Evolutionary conservation across 2,888 invertebrate genomes (phyloP).

Genomic region (Hybos culiciformis): DNA sequence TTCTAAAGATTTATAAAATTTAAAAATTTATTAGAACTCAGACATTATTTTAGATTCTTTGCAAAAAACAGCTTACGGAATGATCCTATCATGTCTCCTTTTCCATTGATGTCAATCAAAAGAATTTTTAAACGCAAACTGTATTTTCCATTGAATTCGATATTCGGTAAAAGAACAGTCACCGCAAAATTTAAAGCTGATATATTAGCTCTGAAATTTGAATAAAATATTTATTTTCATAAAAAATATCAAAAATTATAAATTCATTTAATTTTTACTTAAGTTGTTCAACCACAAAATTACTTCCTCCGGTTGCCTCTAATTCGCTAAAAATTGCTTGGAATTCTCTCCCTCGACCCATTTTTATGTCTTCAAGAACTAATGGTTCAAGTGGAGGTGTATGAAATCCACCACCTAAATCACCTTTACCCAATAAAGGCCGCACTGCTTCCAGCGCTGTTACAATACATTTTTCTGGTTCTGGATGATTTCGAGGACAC

Average conservation of each 20-base stretch:
- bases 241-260: not conserved
- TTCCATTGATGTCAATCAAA: slow-evolving; percentile 30
- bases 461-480: slow-evolving; percentile 30
- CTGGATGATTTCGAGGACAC: slow-evolving; percentile 31
- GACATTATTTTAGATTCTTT: not conserved
- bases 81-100: slow-evolving; percentile 30
- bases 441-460: slow-evolving; percentile 27
- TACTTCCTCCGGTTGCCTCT: slow-evolving; percentile 30
- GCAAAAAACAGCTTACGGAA: slow-evolving; percentile 21
- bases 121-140: slow-evolving; percentile 28
- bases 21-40: not conserved
- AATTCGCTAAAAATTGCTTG: slow-evolving; percentile 30
- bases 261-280: slow-evolving; percentile 19
- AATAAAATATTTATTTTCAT: not conserved
- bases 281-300: slow-evolving; percentile 32
- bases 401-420: slow-evolving; percentile 32
- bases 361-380: slow-evolving; percentile 29
- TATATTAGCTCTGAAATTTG: slow-evolving; percentile 25
- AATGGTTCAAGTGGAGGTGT: slow-evolving; percentile 32
- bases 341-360: slow-evolving; percentile 30
- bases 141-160: slow-evolving; percentile 32
- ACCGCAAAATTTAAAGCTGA: slow-evolving; percentile 29
- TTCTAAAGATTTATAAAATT: slow-evolving; percentile 17
- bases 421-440: slow-evolving; percentile 28
- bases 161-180: slow-evolving; percentile 27